Conservation (phyloP, 2,888 invertebrate genomes). For the Agapetus fuscipes region DNA sequence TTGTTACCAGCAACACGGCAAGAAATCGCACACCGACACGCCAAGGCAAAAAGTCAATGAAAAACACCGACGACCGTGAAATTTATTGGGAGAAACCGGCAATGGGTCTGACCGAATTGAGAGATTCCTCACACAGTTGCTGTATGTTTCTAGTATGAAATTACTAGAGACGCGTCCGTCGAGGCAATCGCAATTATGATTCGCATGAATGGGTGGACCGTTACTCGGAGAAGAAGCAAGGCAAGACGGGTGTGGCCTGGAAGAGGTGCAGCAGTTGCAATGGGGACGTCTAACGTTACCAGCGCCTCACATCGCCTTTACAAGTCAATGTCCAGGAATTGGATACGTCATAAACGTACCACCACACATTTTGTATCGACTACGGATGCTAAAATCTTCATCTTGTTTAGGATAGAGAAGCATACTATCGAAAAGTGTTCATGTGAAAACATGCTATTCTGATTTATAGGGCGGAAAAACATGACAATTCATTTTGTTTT, state of each 20-base stretch:
- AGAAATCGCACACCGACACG: background rate
- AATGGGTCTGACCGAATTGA: background rate
- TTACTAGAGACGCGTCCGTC: background rate
- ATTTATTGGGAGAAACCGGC: background rate
- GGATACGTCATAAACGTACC: no score
- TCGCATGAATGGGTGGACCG: background rate
- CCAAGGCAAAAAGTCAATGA: background rate
- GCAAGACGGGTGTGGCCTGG: conserved; percentile 1
- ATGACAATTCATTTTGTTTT: no score
- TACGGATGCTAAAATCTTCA: no score
- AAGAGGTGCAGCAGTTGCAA: conserved; percentile 2
- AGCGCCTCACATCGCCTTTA: conserved; percentile 1
- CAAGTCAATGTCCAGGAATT: no score
- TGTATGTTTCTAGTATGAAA: no score
- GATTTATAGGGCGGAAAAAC: no score
- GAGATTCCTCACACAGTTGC: no score
- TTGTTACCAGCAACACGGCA: background rate
- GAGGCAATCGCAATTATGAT: background rate
- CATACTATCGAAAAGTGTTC: no score
- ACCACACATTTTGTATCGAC: no score
- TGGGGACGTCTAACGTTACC: conserved; percentile 1
- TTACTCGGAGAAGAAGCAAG: background rate
- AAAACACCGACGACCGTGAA: background rate
- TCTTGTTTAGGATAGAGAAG: no score
- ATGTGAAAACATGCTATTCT: no score